Conservation (phyloP, 2,888 invertebrate genomes). For the Lumbricus terrestris region DNA sequence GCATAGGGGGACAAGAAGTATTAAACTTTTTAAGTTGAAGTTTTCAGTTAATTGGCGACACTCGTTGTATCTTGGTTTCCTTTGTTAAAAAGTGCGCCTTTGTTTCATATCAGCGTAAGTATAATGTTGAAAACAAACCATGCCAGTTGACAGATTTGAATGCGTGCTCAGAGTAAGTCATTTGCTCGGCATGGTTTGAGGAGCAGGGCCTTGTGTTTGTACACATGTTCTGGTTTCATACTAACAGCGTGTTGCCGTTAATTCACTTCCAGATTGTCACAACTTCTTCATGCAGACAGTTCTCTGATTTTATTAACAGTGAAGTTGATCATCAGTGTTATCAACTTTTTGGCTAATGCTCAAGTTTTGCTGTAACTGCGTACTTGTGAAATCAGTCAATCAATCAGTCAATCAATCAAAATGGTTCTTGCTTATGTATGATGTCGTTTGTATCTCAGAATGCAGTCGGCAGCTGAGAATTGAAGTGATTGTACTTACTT, state of each 20-base stretch:
- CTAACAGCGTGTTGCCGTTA: not conserved
- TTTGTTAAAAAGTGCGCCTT: not conserved
- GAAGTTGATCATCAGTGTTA: not conserved
- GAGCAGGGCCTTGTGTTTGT: not conserved
- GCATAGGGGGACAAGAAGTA: no score
- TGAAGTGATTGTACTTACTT: no score
- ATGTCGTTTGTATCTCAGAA: no score
- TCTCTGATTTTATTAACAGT: not conserved
- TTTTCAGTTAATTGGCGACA: no score
- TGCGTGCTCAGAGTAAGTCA: not conserved
- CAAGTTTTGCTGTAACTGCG: no score
- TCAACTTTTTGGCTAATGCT: no score
- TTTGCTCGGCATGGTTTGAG: not conserved
- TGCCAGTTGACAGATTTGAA: not conserved
- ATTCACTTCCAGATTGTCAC: not conserved
- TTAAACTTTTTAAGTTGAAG: no score
- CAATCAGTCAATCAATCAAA: no score
- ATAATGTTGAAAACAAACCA: not conserved
- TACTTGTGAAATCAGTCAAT: no score
- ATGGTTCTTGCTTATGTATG: no score
- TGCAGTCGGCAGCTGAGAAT: no score
- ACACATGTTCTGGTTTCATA: not conserved
- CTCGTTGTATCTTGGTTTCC: not conserved
- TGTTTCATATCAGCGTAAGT: not conserved
- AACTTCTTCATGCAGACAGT: not conserved